Percentiles rank a stretch among this genome's conserved stretches.
Conservation (phyloP, 2,888 invertebrate genomes). For the Callinectes sapidus region DNA sequence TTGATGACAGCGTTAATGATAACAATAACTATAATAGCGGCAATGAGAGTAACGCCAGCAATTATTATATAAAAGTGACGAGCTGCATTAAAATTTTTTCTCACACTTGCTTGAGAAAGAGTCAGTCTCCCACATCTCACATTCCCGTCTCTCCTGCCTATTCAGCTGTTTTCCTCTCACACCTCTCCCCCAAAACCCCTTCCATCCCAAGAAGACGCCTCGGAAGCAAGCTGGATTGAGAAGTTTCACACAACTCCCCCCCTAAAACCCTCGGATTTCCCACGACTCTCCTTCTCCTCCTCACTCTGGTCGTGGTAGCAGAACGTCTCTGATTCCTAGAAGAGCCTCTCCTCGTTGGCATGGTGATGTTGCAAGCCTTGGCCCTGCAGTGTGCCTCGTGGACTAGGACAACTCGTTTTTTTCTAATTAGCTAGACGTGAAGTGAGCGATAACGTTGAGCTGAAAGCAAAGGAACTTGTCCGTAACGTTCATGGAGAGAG, state of each 20-base stretch:
- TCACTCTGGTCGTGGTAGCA: no score
- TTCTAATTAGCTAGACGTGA: not conserved
- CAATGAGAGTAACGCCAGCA: not conserved
- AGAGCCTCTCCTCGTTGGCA: not conserved
- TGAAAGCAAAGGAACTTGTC: conserved; percentile 1
- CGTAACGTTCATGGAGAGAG: not conserved
- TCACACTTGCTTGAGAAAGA: not conserved
- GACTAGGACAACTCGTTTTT: not conserved
- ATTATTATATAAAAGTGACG: no score
- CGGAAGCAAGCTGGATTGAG: not conserved
- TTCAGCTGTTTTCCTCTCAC: not conserved
- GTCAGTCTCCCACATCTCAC: not conserved
- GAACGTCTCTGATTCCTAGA: not conserved
- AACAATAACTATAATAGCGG: not conserved
- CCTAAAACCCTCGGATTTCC: not conserved
- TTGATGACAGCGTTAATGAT: not conserved
- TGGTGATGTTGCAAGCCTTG: not conserved
- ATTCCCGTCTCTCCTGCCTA: not conserved
- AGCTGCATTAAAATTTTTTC: not conserved
- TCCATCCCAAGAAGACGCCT: not conserved
- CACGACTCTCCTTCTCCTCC: not conserved
- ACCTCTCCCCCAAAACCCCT: not conserved
- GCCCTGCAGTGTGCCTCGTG: not conserved
- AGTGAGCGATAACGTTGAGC: not conserved
- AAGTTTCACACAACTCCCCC: not conserved